A percentile compares a stretch with the other conserved stretches of the same genome.
Conservation (phyloP, 2,113 vertebrate genomes). For the Rhynchopsitta pachyrhyncha region DNA sequence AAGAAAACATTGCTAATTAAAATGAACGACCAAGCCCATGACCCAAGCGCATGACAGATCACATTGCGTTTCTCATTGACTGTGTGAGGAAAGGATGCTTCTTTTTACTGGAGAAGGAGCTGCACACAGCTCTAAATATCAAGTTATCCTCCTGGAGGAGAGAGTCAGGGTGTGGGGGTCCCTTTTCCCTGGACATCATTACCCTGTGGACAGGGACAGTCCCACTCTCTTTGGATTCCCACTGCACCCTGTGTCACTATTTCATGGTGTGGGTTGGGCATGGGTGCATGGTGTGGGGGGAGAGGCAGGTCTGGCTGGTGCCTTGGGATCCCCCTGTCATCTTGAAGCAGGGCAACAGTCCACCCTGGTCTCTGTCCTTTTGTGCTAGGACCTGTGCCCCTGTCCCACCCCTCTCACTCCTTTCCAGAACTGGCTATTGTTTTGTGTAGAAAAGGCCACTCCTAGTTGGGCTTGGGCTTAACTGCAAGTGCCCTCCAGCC, state of each 20-base stretch:
- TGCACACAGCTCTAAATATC: constrained; percentile 66
- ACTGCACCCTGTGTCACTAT: constrained; percentile 5
- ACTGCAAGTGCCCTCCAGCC: background rate
- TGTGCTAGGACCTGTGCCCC: background rate
- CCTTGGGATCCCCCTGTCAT: background rate
- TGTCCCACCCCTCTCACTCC: background rate
- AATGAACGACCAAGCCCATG: constrained; percentile 43
- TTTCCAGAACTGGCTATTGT: constrained; percentile 22
- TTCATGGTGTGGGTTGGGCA: background rate
- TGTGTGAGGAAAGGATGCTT: constrained; percentile 57
- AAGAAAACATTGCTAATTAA: constrained; percentile 66
- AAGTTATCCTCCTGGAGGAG: constrained; percentile 33
- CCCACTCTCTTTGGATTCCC: background rate
- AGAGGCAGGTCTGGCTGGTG: background rate
- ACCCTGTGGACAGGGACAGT: background rate
- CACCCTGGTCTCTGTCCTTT: background rate
- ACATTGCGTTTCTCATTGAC: constrained; percentile 74
- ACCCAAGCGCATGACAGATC: constrained; percentile 80
- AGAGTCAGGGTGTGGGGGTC: constrained; percentile 20
- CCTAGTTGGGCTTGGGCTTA: constrained; percentile 7
- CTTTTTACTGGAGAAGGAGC: constrained; percentile 67
- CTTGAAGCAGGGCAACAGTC: background rate
- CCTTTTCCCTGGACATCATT: constrained; percentile 59
- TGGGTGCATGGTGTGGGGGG: background rate
- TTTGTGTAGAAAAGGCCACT: constrained; percentile 52